Percentiles rank a stretch among this genome's conserved stretches.
Evolutionary conservation across 2,888 invertebrate species (phyloP).

Genomic region (Catocala nupta): DNA sequence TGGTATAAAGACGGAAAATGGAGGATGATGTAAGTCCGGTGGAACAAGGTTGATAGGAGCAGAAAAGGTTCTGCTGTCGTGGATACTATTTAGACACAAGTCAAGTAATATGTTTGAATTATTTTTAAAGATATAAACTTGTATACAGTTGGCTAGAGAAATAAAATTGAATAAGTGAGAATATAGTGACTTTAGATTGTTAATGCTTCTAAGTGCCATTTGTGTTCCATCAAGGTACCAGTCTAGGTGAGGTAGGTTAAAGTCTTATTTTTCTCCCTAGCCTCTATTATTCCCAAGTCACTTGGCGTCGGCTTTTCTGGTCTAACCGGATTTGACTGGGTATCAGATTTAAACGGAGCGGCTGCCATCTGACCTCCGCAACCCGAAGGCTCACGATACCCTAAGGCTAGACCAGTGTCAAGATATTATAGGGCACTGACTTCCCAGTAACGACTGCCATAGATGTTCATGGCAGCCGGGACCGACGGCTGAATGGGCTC

Average conservation of each 20-base stretch:
- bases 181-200: background rate
- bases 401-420: no score
- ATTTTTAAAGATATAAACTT: conserved; percentile 5
- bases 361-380: no score
- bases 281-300: no score
- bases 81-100: conserved; percentile 6
- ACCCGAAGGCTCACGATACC: no score
- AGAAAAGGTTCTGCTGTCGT: conserved; percentile 2
- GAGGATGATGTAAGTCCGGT: conserved; percentile 4
- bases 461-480: no score
- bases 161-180: conserved; percentile 1
- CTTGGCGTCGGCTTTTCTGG: no score
- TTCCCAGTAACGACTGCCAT: no score
- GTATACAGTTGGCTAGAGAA: background rate
- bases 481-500: no score
- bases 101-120: conserved; percentile 1
- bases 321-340: no score
- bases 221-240: background rate
- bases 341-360: no score
- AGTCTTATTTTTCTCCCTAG: no score
- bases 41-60: conserved; percentile 7
- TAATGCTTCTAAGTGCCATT: background rate
- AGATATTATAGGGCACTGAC: no score
- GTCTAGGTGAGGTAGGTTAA: background rate
- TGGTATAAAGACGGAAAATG: background rate